A percentile compares a stretch with the other conserved stretches of the same genome.
Conservation (phyloP, 2,113 vertebrate species). For the Myodes glareolus region DNA sequence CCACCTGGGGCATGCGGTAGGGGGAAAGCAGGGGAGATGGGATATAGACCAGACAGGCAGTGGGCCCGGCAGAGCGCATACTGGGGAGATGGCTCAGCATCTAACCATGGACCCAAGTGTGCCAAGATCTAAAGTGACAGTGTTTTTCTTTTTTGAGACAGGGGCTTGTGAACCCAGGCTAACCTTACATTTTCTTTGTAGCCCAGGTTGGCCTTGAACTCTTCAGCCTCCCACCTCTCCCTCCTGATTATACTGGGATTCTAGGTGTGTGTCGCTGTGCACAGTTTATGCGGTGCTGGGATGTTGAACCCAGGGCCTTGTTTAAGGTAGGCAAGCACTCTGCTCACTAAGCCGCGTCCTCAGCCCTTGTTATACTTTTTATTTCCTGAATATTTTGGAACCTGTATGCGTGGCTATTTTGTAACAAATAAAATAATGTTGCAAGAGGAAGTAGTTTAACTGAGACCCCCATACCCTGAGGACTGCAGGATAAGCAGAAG, state of each 20-base stretch:
- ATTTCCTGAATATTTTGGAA: slow-evolving; percentile 32
- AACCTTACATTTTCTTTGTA: not conserved
- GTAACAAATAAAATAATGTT: not conserved
- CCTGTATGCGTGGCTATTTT: not conserved
- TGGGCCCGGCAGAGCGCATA: not conserved
- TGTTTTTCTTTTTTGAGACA: not conserved
- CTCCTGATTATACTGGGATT: not conserved
- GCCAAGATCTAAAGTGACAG: not conserved
- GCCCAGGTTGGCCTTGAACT: not conserved
- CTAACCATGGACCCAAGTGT: not conserved
- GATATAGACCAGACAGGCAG: not conserved
- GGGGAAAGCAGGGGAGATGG: not conserved
- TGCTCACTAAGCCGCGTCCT: not conserved
- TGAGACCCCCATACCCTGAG: not conserved
- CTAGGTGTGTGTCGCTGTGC: not conserved
- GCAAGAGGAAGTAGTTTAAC: not conserved
- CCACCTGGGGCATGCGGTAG: not conserved
- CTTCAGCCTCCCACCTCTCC: not conserved
- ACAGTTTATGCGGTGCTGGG: too few relatives aligned
- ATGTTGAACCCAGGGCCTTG: not conserved
- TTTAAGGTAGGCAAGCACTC: not conserved
- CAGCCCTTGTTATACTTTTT: not conserved
- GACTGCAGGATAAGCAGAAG: not conserved
- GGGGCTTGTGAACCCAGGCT: not conserved
- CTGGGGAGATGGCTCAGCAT: not conserved